These are phyloP conservation scores for Pegoplata infirma DNA, from an alignment of 2,888 invertebrate genomes.

Conservation along the genomic window DNA sequence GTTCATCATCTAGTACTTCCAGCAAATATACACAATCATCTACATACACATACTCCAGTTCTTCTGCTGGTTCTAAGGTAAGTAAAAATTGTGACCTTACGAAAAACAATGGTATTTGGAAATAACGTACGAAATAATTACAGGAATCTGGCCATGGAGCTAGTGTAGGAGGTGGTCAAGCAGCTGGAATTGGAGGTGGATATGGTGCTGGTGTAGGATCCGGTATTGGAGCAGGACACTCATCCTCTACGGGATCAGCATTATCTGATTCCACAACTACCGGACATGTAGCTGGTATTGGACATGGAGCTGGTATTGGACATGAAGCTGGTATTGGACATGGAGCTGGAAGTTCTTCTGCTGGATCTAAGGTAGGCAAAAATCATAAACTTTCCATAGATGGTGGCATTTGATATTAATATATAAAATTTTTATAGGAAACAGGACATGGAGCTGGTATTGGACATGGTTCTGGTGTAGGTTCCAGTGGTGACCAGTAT, in stretches of 20 bases:
- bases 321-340: slow-evolving; percentile 81
- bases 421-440: no score
- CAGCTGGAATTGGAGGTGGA: slow-evolving; percentile 17
- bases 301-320: slow-evolving; percentile 84
- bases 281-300: slow-evolving; percentile 98
- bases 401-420: no score
- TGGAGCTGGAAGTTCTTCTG: slow-evolving; percentile 85
- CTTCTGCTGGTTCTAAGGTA: neutral
- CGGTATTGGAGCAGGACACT: neutral
- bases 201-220: slow-evolving; percentile 6
- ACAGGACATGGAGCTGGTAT: no score
- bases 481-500: no score
- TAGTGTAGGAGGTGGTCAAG: neutral
- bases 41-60: neutral
- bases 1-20: neutral
- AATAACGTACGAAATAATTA: no score
- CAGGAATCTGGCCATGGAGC: slow-evolving; percentile 11
- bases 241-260: no score
- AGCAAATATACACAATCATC: neutral
- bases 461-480: slow-evolving; percentile 19
- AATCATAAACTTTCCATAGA: no score
- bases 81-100: neutral
- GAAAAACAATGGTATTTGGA: no score
- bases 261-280: slow-evolving; percentile 84
- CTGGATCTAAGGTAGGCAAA: neutral